These are phyloP conservation scores for Psittacus erithacus DNA, from an alignment of 2,113 vertebrate genomes.

Conservation along the genomic window DNA sequence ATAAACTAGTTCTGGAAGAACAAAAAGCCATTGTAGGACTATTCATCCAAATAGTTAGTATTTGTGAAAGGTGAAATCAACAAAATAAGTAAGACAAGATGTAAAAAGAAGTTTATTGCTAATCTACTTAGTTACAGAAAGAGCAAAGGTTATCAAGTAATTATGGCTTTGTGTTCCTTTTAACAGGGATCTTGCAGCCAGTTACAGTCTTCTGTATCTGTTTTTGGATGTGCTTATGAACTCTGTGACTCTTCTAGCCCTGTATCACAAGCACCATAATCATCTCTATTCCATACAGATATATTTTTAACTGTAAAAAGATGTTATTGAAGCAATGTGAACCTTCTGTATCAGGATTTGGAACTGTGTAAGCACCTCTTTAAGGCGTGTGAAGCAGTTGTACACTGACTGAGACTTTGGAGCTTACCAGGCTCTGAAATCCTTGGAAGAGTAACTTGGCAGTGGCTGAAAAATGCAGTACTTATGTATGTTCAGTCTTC, in stretches of 20 bases:
- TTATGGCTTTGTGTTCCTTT: not conserved
- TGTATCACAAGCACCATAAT: not conserved
- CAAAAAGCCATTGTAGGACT: not conserved
- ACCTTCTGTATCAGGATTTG: not conserved
- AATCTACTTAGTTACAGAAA: not conserved
- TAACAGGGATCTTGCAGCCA: not conserved
- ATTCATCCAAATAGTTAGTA: not conserved
- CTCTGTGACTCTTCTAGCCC: not conserved
- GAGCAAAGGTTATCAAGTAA: not conserved
- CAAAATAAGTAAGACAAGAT: not conserved
- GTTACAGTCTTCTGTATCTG: not conserved
- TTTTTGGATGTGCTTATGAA: not conserved
- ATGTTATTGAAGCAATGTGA: not conserved
- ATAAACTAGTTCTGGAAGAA: not conserved
- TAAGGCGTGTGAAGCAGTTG: not conserved
- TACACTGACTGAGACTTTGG: not conserved
- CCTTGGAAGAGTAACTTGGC: slow-evolving; percentile 1
- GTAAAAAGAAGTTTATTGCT: not conserved
- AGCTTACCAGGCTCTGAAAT: not conserved
- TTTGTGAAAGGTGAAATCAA: not conserved
- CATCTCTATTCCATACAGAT: not conserved
- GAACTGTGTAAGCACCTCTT: not conserved
- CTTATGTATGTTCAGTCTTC: slow-evolving; percentile 23
- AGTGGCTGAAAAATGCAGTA: not conserved
- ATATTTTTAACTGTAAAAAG: not conserved